Base-by-base conservation (phyloP, 2,888 invertebrate species). In the Horisme vitalbata region DNA sequence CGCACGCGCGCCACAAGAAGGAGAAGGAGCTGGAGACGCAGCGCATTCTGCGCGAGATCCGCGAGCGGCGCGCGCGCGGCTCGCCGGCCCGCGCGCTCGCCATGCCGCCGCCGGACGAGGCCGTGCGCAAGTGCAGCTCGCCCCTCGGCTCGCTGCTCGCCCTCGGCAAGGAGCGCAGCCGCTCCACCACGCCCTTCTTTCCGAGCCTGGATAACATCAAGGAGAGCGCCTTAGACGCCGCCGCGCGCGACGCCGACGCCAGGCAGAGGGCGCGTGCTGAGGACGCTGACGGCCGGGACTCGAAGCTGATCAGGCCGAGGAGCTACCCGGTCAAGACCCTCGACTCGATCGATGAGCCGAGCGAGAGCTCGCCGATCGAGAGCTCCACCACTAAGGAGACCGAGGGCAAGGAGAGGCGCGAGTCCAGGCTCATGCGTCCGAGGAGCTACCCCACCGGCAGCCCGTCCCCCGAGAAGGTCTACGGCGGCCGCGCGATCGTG, bases 21-120 rank as follows among this genome's bases (percentile, higher is more conserved):
- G 90, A 93, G 73, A 90, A 94, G 59, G 92, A 95, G 76, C 79
- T 94, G 63, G 91, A 94, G 82, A 91, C 95, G 35, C 92, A 94
- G 74, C 91, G 92, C 72, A 91, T 93, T 13, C 71, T 94, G 4
- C 91, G 92, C 66, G 92, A 95, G 83, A 92, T 94, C 44, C 75
- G 95, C 45, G 92, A 94, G 67, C 92, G 93, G 71, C 79, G 90
- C 44, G 91, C 79, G 56, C 82, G 78, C 49, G 71, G 80, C 38
- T 83, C 86, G 18, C 63, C 72, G 74, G 49, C 57, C 70, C 53
- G 61, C 69, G 12, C 24, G 74, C 79, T 30, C 52, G 47, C 41
- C 37, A 47, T 56, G 13, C 70, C 66, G 11, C 54, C 57, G 21
- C 71, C 68, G 44, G 75, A 75, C 26, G 82, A 81, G 18, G 78